A percentile compares a stretch with the other conserved stretches of the same genome.
phyloP scores from a whole-genome alignment of 2,113 vertebrate species.

The Cepphus grylle region DNA sequence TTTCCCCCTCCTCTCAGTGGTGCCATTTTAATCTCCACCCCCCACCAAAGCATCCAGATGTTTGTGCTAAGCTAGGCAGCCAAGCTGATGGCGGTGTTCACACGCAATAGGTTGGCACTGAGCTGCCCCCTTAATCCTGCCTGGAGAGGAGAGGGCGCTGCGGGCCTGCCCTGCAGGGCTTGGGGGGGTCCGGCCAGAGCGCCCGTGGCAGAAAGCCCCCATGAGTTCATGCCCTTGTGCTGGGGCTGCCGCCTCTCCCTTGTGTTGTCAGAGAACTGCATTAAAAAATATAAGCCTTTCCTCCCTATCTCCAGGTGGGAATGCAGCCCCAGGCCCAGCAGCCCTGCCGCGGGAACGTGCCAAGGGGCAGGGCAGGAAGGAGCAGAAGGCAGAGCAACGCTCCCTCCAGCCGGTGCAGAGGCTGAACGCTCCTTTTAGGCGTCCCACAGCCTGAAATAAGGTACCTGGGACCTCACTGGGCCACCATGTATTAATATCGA shows the following conservation, averaged over 20 bases:
- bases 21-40: background rate
- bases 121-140: background rate
- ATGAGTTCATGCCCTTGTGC: background rate
- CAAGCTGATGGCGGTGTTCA: background rate
- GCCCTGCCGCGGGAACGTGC: accelerated
- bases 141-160: accelerated
- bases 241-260: background rate
- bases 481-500: accelerated
- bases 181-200: background rate
- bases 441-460: background rate
- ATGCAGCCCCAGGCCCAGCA: background rate
- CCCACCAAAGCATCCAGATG: background rate
- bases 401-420: accelerated
- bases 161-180: background rate
- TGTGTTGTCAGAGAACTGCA: accelerated
- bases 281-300: accelerated
- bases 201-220: background rate
- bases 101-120: background rate
- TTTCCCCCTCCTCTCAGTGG: accelerated
- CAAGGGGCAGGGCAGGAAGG: background rate
- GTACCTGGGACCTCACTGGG: background rate
- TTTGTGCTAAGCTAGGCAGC: background rate
- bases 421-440: no score
- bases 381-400: background rate
- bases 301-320: no score